A percentile compares a stretch with the other conserved stretches of the same genome.
phyloP scores from a whole-genome alignment of 2,797 vertebrate species.

The Notolabrus celidotus region DNA sequence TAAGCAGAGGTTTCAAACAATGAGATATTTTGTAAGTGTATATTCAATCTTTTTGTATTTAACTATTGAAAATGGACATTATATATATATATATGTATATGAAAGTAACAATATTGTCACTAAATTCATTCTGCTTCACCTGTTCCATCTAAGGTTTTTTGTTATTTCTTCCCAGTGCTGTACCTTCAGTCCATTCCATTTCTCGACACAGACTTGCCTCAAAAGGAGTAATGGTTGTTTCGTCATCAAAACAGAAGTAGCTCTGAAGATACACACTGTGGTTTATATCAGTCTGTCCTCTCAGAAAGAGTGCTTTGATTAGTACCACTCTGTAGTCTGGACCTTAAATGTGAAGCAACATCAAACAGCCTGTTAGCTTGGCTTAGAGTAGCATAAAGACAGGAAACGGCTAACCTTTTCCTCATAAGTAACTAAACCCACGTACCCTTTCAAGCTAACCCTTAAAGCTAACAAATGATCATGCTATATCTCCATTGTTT shows the following conservation, averaged over 20 bases:
- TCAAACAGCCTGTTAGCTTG: too few relatives aligned
- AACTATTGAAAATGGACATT: constrained; percentile 77
- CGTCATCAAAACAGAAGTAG: neutral
- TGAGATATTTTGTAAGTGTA: constrained; percentile 78
- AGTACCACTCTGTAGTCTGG: too few relatives aligned
- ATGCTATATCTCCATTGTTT: too few relatives aligned
- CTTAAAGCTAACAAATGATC: too few relatives aligned
- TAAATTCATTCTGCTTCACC: constrained; percentile 72
- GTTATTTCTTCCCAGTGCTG: constrained; percentile 50
- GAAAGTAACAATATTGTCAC: constrained; percentile 75
- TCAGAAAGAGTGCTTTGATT: too few relatives aligned
- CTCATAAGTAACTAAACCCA: too few relatives aligned
- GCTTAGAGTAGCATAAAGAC: too few relatives aligned
- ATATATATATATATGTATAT: constrained; percentile 49
- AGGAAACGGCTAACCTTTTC: too few relatives aligned
- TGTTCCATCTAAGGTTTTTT: constrained; percentile 47
- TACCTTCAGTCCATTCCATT: constrained; percentile 84
- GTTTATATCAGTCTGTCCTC: too few relatives aligned
- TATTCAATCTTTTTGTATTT: constrained; percentile 82
- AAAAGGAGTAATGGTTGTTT: constrained; percentile 24
- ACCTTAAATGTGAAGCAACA: too few relatives aligned
- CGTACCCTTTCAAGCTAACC: too few relatives aligned
- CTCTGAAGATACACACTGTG: too few relatives aligned
- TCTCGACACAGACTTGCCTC: constrained; percentile 65
- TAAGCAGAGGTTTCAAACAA: constrained; percentile 76